Conservation (phyloP, 2,113 vertebrate genomes). For the Perca schrenkii region DNA sequence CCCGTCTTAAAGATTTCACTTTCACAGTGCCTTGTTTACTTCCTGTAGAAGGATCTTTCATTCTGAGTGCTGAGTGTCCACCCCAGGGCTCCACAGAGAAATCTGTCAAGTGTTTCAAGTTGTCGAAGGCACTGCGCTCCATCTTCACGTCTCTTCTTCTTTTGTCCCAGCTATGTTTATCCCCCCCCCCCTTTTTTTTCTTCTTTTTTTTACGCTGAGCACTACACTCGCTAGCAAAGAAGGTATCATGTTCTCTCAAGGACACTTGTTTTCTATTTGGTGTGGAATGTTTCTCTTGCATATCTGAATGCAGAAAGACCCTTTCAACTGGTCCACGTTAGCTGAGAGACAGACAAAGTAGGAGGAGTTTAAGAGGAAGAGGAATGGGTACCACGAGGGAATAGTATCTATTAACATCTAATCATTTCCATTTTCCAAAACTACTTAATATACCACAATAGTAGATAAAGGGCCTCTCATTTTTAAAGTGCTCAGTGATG, state of each 20-base stretch:
- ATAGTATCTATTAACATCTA: conserved; percentile 42
- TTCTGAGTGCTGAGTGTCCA: conserved; percentile 56
- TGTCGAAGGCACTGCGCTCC: conserved; percentile 37
- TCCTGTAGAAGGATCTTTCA: conserved; percentile 67
- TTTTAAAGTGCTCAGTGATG: conserved; percentile 27
- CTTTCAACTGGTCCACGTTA: conserved; percentile 16
- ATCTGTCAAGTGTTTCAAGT: conserved; percentile 64
- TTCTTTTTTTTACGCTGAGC: not conserved
- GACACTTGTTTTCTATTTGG: conserved; percentile 62
- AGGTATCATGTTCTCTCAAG: conserved; percentile 35
- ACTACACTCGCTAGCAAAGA: conserved; percentile 1
- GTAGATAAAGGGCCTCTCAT: not conserved
- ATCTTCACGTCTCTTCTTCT: conserved; percentile 32
- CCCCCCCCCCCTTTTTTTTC: not conserved
- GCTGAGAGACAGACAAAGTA: conserved; percentile 1
- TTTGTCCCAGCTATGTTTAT: conserved; percentile 36
- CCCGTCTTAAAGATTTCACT: conserved; percentile 52
- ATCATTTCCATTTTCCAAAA: conserved; percentile 48
- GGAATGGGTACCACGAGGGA: conserved; percentile 29
- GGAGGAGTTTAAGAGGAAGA: conserved; percentile 20
- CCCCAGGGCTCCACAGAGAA: conserved; percentile 42
- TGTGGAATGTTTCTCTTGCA: conserved; percentile 55
- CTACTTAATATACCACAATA: conserved; percentile 25
- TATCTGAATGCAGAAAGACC: conserved; percentile 33
- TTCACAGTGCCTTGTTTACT: conserved; percentile 66